Percentiles rank a stretch among this genome's conserved stretches.
phyloP scores from a whole-genome alignment of 2,797 vertebrate species.

The Oceanodroma leucorhoa region DNA sequence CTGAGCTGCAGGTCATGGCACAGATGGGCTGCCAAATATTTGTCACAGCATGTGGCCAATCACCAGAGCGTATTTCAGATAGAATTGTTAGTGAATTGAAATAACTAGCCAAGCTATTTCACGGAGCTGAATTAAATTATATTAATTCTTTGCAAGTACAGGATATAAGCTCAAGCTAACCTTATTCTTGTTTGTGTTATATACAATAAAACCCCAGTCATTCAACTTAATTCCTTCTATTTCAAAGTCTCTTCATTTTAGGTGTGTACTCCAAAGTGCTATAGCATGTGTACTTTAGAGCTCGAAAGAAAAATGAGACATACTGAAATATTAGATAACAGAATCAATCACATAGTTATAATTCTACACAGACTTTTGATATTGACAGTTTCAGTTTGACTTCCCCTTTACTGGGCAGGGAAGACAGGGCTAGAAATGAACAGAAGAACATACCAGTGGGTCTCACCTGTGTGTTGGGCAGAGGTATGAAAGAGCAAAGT shows the following conservation, averaged over 20 bases:
- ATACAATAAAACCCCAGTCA: background rate
- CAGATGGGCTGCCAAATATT: constrained; percentile 10
- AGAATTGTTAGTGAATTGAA: background rate
- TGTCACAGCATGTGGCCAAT: background rate
- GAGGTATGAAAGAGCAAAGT: background rate
- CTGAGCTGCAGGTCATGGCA: background rate
- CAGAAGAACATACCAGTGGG: background rate
- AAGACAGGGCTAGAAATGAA: background rate
- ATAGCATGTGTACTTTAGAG: background rate
- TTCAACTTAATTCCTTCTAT: background rate
- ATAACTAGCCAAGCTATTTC: background rate
- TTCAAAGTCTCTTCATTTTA: background rate
- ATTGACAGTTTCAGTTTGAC: background rate
- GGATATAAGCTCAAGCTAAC: background rate
- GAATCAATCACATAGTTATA: background rate
- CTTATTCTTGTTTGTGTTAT: background rate
- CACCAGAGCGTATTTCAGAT: background rate
- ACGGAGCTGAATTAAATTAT: background rate
- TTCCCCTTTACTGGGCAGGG: background rate
- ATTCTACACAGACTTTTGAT: background rate
- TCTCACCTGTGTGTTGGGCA: background rate
- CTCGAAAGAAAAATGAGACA: background rate
- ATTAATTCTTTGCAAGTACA: background rate
- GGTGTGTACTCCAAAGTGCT: background rate
- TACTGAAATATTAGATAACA: background rate